Conservation (phyloP, 2,888 invertebrate genomes). For the Coelogynopora nodosa region DNA sequence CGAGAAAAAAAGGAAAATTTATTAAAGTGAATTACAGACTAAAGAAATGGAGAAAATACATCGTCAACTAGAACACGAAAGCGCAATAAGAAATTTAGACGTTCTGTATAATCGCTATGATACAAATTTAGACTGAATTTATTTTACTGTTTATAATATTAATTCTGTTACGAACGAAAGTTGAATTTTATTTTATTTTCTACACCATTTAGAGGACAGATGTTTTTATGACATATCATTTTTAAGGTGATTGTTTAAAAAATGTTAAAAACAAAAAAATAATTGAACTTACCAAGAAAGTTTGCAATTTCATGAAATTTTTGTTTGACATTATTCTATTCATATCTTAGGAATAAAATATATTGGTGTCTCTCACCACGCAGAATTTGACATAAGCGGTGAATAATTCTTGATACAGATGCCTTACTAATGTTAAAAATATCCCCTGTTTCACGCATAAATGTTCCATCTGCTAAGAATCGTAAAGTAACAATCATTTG, state of each 20-base stretch:
- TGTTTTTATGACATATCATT: constrained; percentile 27
- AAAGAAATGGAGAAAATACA: constrained; percentile 11
- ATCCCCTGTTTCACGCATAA: constrained; percentile 21
- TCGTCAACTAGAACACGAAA: constrained; percentile 10
- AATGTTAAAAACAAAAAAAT: not conserved
- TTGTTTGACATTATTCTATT: constrained; percentile 8
- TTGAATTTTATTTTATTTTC: not conserved
- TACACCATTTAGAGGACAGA: not conserved
- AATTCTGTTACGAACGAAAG: not conserved
- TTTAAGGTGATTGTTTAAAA: not conserved
- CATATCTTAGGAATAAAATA: constrained; percentile 9
- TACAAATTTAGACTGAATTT: constrained; percentile 24
- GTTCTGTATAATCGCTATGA: not conserved
- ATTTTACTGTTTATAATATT: constrained; percentile 12
- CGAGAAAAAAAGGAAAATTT: constrained; percentile 13
- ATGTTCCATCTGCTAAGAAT: constrained; percentile 33
- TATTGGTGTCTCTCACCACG: constrained; percentile 13
- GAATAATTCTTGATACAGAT: constrained; percentile 35
- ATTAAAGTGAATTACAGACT: not conserved
- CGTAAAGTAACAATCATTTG: not conserved
- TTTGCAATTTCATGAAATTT: not conserved
- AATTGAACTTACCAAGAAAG: constrained; percentile 20
- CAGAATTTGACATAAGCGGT: not conserved
- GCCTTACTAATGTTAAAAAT: constrained; percentile 6
- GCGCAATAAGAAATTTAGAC: constrained; percentile 20